Evolutionary conservation across 30 jellyfish, hydroid and myxozoan genomes (phyloP).

Genomic region (Aurelia coerulea): DNA sequence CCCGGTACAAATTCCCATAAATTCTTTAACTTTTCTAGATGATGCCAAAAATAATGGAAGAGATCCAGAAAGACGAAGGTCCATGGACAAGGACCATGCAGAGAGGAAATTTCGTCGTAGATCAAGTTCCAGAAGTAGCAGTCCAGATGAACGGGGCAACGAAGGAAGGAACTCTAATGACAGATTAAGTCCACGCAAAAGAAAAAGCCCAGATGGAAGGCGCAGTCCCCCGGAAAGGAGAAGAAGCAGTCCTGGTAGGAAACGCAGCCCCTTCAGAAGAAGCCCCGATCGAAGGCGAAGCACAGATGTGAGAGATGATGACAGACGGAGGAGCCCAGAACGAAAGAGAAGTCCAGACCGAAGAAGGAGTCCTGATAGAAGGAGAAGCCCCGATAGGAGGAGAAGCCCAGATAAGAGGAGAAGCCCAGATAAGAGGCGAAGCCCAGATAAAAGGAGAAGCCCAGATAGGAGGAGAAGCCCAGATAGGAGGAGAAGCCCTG

Average conservation of each 20-base stretch:
- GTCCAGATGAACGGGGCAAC: conserved; percentile 19
- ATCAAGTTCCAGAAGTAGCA: conserved; percentile 25
- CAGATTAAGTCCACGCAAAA: background rate
- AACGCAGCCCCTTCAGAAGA: conserved; percentile 1
- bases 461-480: conserved; percentile 44
- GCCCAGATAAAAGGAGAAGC: conserved; percentile 49
- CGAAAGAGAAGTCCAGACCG: conserved; percentile 22
- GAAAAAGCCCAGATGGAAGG: conserved; percentile 6
- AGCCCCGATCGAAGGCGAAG: background rate
- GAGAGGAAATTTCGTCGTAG: conserved; percentile 19
- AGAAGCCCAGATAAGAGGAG: conserved; percentile 51
- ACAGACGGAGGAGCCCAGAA: conserved; percentile 31
- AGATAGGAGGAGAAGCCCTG: conserved; percentile 72
- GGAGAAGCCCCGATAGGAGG: conserved; percentile 30
- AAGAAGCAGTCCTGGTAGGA: background rate
- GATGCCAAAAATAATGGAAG: background rate
- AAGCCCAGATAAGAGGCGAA: conserved; percentile 52
- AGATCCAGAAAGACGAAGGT: background rate
- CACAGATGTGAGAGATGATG: background rate
- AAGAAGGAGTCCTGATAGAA: background rate
- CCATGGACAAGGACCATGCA: background rate
- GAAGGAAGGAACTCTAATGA: background rate
- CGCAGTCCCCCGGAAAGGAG: background rate
- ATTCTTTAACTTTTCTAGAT: no score
- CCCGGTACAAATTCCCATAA: no score